phyloP scores from a whole-genome alignment of 2,113 vertebrate species.

The Poeciliopsis prolifica region DNA sequence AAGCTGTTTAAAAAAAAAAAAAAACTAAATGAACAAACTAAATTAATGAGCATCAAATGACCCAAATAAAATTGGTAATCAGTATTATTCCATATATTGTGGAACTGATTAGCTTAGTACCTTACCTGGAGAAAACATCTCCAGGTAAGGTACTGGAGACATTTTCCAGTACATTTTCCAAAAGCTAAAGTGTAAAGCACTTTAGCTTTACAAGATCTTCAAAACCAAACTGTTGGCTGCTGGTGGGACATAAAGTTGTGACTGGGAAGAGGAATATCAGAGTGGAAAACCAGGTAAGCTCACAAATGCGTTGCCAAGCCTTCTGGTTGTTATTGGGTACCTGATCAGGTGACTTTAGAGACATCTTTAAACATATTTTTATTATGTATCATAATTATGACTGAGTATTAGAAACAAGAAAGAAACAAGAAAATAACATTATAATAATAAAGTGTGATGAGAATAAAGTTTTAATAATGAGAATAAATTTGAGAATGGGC shows the following conservation, averaged over 20 bases:
- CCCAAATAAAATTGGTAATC: constrained; percentile 15
- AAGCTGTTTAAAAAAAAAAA: background rate
- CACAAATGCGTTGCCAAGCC: constrained; percentile 5
- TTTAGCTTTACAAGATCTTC: too few relatives aligned
- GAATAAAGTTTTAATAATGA: too few relatives aligned
- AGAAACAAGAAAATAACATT: too few relatives aligned
- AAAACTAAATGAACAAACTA: background rate
- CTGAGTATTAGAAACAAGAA: too few relatives aligned
- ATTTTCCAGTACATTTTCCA: too few relatives aligned
- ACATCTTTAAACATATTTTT: background rate
- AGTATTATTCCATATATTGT: background rate
- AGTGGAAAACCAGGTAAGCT: constrained; percentile 69
- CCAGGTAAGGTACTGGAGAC: too few relatives aligned
- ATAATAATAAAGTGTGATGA: too few relatives aligned
- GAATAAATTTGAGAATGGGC: too few relatives aligned
- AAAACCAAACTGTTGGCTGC: constrained; percentile 33
- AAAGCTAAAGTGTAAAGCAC: too few relatives aligned
- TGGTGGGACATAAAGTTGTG: constrained; percentile 47
- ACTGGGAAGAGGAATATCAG: constrained; percentile 42
- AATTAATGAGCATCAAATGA: constrained; percentile 3
- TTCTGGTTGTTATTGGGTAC: background rate
- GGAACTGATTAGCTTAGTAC: background rate
- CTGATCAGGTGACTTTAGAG: background rate
- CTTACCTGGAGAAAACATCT: constrained; percentile 24
- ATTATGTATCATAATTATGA: background rate